phyloP scores from a whole-genome alignment of 2,888 invertebrate genomes.

The Pelosia muscerda region DNA sequence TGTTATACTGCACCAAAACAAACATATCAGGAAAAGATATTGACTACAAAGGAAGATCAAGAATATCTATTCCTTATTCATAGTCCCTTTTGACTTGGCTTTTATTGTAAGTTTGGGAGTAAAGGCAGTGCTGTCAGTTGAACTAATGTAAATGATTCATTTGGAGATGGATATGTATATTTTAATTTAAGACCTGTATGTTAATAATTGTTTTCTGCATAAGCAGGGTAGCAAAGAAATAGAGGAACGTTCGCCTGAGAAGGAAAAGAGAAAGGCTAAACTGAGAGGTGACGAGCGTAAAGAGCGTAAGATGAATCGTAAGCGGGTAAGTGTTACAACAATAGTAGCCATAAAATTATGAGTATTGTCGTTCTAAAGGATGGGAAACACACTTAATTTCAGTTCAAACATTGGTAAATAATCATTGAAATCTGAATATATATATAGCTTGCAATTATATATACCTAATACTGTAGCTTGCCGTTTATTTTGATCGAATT shows the following conservation, averaged over 20 bases:
- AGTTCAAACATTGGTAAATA: slow-evolving; percentile 8
- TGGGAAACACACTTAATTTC: slow-evolving; percentile 9
- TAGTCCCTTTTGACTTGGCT: slow-evolving; percentile 69
- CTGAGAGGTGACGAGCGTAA: slow-evolving; percentile 87
- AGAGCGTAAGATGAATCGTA: slow-evolving; percentile 93
- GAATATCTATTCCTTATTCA: slow-evolving; percentile 60
- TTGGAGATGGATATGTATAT: not conserved
- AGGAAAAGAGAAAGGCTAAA: slow-evolving; percentile 91
- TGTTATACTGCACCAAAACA: not conserved
- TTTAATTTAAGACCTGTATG: slow-evolving; percentile 14
- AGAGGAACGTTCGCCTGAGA: slow-evolving; percentile 88
- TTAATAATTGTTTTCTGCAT: slow-evolving; percentile 67
- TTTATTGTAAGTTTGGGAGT: slow-evolving; percentile 24
- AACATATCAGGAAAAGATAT: not conserved
- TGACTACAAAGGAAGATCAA: not conserved
- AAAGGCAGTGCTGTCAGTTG: too few species aligned
- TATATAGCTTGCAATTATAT: not conserved
- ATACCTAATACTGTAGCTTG: not conserved
- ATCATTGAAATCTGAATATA: not conserved
- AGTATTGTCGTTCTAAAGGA: not conserved
- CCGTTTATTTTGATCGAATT: not conserved
- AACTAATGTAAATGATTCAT: not conserved
- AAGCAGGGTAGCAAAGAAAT: slow-evolving; percentile 87
- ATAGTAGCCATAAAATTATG: not conserved
- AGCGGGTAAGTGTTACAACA: slow-evolving; percentile 88